Conservation (phyloP, 2,113 vertebrate species). For the Tylochromis polylepis region DNA sequence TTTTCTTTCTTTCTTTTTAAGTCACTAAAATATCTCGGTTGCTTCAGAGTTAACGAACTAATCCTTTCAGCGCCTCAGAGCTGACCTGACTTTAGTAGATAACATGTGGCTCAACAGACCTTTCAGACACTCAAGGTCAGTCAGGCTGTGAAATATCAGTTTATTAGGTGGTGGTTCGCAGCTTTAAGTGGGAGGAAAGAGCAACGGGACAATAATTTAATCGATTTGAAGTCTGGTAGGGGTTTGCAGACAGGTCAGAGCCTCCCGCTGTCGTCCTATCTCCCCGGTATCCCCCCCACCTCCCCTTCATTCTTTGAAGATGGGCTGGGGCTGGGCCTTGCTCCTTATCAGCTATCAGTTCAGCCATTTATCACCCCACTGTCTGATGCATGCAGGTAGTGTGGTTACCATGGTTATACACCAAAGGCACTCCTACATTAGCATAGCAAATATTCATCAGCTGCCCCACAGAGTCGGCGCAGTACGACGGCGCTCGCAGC, state of each 20-base stretch:
- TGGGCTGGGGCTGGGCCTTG: neutral
- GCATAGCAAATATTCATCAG: conserved; percentile 61
- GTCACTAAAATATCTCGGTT: neutral
- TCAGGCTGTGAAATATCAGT: conserved; percentile 2
- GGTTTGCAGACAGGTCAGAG: conserved; percentile 39
- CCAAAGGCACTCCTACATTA: conserved; percentile 45
- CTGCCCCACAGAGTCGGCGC: conserved; percentile 31
- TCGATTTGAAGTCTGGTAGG: conserved; percentile 11
- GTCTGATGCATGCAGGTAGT: conserved; percentile 40
- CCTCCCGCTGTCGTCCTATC: conserved; percentile 23
- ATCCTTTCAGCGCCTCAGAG: neutral
- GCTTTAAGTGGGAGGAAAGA: conserved; percentile 2
- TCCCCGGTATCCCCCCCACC: neutral
- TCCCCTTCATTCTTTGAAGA: conserved; percentile 47
- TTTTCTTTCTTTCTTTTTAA: neutral
- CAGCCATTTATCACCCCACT: conserved; percentile 3
- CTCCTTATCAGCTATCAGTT: conserved; percentile 47
- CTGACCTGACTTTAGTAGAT: neutral
- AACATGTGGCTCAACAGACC: neutral
- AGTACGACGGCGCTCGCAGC: conserved; percentile 36
- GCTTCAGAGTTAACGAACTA: neutral
- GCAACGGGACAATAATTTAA: conserved; percentile 3
- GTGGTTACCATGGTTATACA: conserved; percentile 56
- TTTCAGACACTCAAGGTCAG: conserved; percentile 25
- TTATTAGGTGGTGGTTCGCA: neutral